Evolutionary conservation across 2,113 vertebrate species (phyloP).

Genomic region (Lagenorhynchus albirostris): DNA sequence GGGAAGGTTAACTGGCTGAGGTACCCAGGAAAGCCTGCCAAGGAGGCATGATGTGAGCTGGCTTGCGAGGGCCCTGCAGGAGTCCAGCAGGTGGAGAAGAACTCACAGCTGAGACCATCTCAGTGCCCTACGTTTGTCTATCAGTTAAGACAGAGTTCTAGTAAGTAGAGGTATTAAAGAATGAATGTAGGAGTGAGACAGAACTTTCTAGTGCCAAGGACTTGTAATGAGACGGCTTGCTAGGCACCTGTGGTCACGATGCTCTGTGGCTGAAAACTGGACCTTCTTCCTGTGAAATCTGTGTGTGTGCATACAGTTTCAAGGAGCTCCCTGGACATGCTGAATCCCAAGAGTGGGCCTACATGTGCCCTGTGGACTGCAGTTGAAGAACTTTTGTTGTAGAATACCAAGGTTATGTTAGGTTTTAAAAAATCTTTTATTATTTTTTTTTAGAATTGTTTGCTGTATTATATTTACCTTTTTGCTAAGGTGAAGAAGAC

Average conservation of each 20-base stretch:
- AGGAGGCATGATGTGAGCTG: not conserved
- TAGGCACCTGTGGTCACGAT: fast-evolving
- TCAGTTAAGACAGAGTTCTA: not conserved
- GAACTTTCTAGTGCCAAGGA: not conserved
- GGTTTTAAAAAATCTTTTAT: not conserved
- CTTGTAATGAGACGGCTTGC: not conserved
- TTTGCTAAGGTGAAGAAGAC: not conserved
- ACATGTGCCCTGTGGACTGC: fast-evolving
- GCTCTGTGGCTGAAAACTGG: fast-evolving
- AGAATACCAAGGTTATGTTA: not conserved
- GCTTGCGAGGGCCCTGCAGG: not conserved
- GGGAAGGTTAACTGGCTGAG: not conserved
- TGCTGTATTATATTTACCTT: not conserved
- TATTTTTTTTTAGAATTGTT: not conserved
- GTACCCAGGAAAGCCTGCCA: not conserved
- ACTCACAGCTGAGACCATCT: not conserved
- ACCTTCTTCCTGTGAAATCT: not conserved
- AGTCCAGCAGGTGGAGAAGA: not conserved
- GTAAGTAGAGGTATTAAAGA: not conserved
- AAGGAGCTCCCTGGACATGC: not conserved
- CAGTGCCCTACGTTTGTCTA: not conserved
- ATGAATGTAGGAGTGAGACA: not conserved
- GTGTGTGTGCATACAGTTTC: fast-evolving
- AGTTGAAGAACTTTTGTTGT: not conserved
- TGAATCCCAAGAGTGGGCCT: not conserved